Percentiles rank a stretch among this genome's conserved stretches.
Conservation (phyloP, 2,113 vertebrate genomes). For the Oceanites oceanicus region DNA sequence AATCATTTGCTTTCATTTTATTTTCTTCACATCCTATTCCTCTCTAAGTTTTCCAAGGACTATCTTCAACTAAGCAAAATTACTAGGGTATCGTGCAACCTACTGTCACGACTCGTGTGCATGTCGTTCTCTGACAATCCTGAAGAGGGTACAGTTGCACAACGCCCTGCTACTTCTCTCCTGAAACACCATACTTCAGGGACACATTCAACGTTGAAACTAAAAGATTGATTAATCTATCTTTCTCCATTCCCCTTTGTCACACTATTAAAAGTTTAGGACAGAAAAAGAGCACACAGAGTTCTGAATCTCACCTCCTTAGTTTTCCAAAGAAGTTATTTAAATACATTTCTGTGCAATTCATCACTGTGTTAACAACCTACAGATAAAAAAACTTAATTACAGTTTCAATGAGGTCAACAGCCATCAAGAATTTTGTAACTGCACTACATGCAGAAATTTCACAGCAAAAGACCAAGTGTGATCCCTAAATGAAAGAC, state of each 20-base stretch:
- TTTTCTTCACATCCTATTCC: not conserved
- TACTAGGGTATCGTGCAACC: accelerated
- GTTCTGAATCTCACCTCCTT: not conserved
- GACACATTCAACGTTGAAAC: not conserved
- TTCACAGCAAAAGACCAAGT: not conserved
- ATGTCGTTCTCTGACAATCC: not conserved
- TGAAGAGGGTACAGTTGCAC: conserved; percentile 4
- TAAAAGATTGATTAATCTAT: not conserved
- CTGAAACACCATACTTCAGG: not conserved
- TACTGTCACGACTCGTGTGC: accelerated
- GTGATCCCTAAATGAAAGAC: not conserved
- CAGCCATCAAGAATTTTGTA: not conserved
- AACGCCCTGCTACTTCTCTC: not conserved
- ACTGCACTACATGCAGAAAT: not conserved
- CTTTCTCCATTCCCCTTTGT: not conserved
- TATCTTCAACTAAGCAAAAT: not conserved
- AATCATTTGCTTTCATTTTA: not conserved
- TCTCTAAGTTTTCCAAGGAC: not conserved
- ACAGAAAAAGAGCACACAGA: not conserved
- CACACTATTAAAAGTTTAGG: not conserved
- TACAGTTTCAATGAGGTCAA: not conserved
- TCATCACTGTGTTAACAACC: not conserved
- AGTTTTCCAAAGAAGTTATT: not conserved
- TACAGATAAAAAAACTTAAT: not conserved
- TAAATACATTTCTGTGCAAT: not conserved